Percentiles rank a stretch among this genome's conserved stretches.
Conservation (phyloP, 2,888 invertebrate species). For the Dendrolimus houi region DNA sequence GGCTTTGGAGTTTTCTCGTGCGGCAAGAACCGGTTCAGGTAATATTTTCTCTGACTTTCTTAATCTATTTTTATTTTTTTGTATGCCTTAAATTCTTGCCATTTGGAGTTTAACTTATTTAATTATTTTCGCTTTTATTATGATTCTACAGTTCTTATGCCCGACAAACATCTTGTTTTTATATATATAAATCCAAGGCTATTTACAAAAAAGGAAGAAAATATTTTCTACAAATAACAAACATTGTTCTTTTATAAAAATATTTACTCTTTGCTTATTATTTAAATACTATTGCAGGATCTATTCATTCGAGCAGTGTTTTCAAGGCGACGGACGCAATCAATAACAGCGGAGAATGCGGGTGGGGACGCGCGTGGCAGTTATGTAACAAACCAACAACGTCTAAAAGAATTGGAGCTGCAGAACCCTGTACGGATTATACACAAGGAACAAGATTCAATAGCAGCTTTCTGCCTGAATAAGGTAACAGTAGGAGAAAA, state of each 20-base stretch:
- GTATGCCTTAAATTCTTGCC: too few species aligned
- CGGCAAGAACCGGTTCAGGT: constrained; percentile 93
- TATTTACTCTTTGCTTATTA: neutral
- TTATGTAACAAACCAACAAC: constrained; percentile 22
- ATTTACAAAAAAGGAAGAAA: too few species aligned
- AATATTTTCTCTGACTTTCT: constrained; percentile 1
- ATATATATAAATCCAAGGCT: too few species aligned
- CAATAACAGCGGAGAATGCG: constrained; percentile 24
- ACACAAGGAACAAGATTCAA: constrained; percentile 99
- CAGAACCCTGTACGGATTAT: constrained; percentile 95
- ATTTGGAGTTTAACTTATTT: too few species aligned
- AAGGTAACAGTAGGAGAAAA: constrained; percentile 74
- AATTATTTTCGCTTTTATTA: too few species aligned
- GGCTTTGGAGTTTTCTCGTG: constrained; percentile 96
- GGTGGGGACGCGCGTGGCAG: constrained; percentile 20
- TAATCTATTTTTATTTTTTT: too few species aligned
- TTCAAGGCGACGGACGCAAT: constrained; percentile 82
- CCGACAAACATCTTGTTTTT: too few species aligned
- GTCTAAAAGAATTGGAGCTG: constrained; percentile 46
- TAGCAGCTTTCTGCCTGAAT: constrained; percentile 97
- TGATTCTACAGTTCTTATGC: too few species aligned
- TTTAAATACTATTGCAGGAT: constrained; percentile 61
- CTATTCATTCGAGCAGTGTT: constrained; percentile 97
- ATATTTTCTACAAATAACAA: too few species aligned
- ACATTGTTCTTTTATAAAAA: too few species aligned